Percentiles rank a stretch among this genome's conserved stretches.
Conservation (phyloP, 2,113 vertebrate species). For the Otis tarda region DNA sequence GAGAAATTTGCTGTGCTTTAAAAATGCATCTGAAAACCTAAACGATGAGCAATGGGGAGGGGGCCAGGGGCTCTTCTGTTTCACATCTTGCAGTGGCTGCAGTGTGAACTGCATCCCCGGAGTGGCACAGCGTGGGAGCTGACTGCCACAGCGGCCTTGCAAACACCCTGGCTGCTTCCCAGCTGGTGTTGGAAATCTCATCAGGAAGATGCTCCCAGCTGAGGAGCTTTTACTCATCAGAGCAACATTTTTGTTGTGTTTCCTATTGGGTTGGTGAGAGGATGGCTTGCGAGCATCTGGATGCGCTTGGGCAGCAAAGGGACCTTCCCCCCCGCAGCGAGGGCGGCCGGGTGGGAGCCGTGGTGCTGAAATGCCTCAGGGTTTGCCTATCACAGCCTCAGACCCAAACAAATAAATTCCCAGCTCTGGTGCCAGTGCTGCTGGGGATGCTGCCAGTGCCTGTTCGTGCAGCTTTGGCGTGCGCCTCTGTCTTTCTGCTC, state of each 20-base stretch:
- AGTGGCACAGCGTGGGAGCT: background rate
- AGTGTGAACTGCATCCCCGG: background rate
- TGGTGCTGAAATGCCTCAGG: background rate
- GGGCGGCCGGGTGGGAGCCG: fast-evolving
- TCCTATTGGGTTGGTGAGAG: background rate
- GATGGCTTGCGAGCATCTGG: fast-evolving
- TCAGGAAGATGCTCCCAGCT: background rate
- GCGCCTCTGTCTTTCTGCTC: background rate
- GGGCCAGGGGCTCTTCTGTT: background rate
- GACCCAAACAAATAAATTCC: background rate
- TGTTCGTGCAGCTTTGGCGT: fast-evolving
- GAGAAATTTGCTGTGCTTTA: background rate
- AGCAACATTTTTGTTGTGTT: background rate
- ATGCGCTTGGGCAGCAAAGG: background rate
- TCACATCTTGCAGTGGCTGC: background rate
- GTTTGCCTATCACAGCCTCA: background rate
- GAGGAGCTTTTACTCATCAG: background rate
- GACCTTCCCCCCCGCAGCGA: background rate
- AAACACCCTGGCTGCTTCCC: background rate
- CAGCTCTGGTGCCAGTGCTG: background rate
- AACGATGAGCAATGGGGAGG: fast-evolving
- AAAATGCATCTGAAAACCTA: background rate
- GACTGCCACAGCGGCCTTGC: background rate
- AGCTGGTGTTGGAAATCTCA: background rate
- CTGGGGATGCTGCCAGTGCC: background rate